Evolutionary conservation across 2,888 invertebrate genomes (phyloP).

Genomic region (Tiliacea aurago): DNA sequence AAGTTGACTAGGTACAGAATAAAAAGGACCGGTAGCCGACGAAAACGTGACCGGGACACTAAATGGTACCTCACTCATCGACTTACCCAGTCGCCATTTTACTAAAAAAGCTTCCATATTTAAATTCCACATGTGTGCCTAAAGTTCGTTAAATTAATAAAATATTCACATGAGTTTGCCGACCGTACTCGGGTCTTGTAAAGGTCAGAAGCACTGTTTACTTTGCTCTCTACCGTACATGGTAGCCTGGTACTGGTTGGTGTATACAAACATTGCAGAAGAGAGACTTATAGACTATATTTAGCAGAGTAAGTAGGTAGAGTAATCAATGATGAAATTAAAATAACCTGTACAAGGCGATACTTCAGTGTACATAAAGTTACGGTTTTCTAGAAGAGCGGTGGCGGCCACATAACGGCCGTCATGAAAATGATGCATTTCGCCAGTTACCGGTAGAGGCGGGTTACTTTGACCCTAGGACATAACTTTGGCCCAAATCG

Average conservation of each 20-base stretch:
- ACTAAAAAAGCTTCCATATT: constrained; percentile 24
- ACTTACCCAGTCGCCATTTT: constrained; percentile 11
- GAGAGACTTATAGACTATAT: constrained; percentile 14
- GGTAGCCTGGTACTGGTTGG: constrained; percentile 44
- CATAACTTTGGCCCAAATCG: no score
- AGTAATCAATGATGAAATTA: background rate
- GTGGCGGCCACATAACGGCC: no score
- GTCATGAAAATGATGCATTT: no score
- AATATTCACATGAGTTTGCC: constrained; percentile 35
- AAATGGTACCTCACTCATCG: constrained; percentile 15
- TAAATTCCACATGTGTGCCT: constrained; percentile 26
- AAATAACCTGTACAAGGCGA: background rate
- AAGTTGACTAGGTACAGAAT: constrained; percentile 13
- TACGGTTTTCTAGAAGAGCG: no score
- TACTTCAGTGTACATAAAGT: background rate
- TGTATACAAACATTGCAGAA: constrained; percentile 28
- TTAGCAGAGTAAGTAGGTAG: constrained; percentile 18
- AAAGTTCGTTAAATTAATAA: constrained; percentile 42
- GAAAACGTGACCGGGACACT: constrained; percentile 35
- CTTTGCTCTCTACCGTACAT: constrained; percentile 22
- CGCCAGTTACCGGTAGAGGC: no score
- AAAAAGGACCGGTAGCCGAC: constrained; percentile 12
- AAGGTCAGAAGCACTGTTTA: constrained; percentile 57
- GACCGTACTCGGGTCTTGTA: constrained; percentile 45
- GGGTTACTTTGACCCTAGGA: no score